Conservation (phyloP, 1,140 invertebrate species). For the Anastatus disparis region DNA sequence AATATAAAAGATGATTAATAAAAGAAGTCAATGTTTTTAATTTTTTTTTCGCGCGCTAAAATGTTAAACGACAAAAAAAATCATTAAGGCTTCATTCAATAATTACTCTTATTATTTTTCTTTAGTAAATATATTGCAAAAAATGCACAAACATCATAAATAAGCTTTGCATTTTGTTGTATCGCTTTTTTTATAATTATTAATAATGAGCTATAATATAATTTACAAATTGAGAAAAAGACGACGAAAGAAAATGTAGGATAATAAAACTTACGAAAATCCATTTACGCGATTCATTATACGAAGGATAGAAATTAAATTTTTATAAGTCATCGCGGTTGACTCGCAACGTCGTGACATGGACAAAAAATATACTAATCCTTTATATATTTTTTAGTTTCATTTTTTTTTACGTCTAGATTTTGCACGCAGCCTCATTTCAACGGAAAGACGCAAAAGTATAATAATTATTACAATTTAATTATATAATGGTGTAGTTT, state of each 20-base stretch:
- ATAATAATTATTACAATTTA: constrained; percentile 47
- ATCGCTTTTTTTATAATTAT: constrained; percentile 2
- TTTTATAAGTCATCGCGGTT: constrained; percentile 36
- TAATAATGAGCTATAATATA: constrained; percentile 36
- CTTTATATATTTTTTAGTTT: constrained; percentile 14
- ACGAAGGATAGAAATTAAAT: constrained; percentile 49
- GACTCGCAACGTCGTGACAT: constrained; percentile 10
- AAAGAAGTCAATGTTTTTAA: neutral
- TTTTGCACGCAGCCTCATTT: neutral
- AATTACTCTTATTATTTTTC: no score
- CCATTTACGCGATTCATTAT: no score
- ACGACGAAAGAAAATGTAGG: constrained; percentile 45
- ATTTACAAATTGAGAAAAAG: neutral
- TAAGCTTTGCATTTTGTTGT: constrained; percentile 48
- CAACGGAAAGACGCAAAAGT: constrained; percentile 19
- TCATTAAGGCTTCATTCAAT: neutral
- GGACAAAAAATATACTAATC: neutral
- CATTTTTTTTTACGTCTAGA: constrained; percentile 4
- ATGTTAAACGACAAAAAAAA: constrained; percentile 8
- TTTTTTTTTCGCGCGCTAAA: neutral
- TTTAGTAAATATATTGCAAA: constrained; percentile 59
- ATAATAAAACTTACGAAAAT: constrained; percentile 44
- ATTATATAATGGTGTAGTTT: constrained; percentile 40
- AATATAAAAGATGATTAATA: neutral
- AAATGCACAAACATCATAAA: constrained; percentile 58